phyloP scores from a whole-genome alignment of 2,888 invertebrate genomes.

The Pachymerium ferrugineum region DNA sequence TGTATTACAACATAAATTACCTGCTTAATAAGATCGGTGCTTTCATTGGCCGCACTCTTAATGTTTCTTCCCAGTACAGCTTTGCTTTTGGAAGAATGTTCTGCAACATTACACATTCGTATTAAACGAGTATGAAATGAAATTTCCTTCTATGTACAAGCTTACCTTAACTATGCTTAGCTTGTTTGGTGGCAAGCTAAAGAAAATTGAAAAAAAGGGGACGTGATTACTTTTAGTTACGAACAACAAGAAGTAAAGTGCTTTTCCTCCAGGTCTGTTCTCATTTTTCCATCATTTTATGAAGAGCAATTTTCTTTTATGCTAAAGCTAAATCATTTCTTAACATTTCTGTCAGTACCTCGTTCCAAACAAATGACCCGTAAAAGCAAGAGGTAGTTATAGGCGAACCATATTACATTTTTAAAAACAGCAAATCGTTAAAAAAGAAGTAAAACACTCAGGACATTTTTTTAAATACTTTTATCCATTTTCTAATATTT shows the following conservation, averaged over 20 bases:
- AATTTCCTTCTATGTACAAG: background rate
- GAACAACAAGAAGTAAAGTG: background rate
- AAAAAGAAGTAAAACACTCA: background rate
- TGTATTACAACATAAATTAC: no score
- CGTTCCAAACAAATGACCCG: no score
- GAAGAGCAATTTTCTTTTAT: background rate
- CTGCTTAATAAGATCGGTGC: constrained; percentile 81
- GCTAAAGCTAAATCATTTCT: background rate
- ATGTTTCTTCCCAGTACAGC: constrained; percentile 85
- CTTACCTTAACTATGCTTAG: constrained; percentile 86
- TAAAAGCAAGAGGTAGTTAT: no score
- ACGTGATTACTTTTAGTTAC: background rate
- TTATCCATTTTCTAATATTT: background rate
- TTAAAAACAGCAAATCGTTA: background rate
- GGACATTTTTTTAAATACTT: background rate
- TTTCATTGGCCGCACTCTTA: constrained; percentile 80
- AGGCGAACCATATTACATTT: no score
- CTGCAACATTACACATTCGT: constrained; percentile 39
- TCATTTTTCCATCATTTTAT: background rate
- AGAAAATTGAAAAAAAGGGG: constrained; percentile 43
- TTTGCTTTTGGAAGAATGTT: constrained; percentile 83
- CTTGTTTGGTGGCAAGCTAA: constrained; percentile 73
- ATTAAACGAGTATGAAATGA: background rate
- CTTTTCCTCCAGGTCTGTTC: no score
- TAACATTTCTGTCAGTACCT: background rate